Conservation (phyloP, 2,888 invertebrate genomes). For the Choreutis nemorana region DNA sequence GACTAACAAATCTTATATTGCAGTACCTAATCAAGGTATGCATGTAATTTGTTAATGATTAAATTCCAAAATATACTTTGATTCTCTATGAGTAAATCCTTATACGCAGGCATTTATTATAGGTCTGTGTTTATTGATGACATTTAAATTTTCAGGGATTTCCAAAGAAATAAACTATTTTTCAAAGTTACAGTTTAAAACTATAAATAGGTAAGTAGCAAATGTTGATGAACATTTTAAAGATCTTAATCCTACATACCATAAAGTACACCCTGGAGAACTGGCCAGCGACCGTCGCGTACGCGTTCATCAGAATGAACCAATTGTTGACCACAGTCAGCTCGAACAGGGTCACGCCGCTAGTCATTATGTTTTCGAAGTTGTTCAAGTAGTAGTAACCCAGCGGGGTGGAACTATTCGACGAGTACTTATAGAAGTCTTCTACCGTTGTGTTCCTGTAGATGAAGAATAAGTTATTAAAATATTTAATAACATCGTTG, state of each 20-base stretch:
- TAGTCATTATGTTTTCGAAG: slow-evolving; percentile 79
- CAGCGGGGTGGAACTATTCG: slow-evolving; percentile 71
- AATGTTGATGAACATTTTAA: no score
- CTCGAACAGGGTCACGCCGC: slow-evolving; percentile 86
- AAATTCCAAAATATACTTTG: no score
- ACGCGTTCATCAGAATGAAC: slow-evolving; percentile 92
- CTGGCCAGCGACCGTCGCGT: slow-evolving; percentile 73
- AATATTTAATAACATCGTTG: background rate
- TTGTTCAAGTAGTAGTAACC: slow-evolving; percentile 91
- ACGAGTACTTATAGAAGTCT: slow-evolving; percentile 78
- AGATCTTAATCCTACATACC: no score
- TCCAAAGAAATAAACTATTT: no score
- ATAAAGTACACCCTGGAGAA: slow-evolving; percentile 87
- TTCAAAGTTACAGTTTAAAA: no score
- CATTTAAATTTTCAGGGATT: no score
- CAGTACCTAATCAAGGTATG: background rate
- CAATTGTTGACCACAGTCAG: slow-evolving; percentile 92
- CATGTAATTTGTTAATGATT: background rate
- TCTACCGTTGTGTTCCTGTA: slow-evolving; percentile 84
- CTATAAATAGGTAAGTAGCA: no score
- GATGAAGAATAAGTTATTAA: slow-evolving; percentile 8
- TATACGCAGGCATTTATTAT: no score
- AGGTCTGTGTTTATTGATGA: no score
- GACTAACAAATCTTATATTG: background rate
- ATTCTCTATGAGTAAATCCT: no score